phyloP scores from a whole-genome alignment of 2,113 vertebrate genomes.

The Ellobius talpinus region DNA sequence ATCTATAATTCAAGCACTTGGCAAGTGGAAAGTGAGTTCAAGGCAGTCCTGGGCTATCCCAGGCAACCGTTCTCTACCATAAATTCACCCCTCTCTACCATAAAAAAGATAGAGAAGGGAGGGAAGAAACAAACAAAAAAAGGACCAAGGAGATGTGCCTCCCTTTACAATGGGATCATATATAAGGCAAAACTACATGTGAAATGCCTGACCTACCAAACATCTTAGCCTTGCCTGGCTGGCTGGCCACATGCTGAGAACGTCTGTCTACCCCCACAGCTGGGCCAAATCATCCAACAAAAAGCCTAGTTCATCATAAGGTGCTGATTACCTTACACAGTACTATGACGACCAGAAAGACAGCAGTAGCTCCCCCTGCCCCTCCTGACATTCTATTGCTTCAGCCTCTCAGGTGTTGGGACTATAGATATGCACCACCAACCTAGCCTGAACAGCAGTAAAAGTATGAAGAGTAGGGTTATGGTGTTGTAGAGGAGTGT shows the following conservation, averaged over 20 bases:
- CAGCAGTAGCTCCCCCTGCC: not conserved
- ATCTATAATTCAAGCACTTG: not conserved
- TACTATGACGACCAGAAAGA: not conserved
- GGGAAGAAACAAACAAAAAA: not conserved
- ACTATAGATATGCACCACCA: not conserved
- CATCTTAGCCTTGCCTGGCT: not conserved
- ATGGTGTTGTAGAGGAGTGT: too few species aligned
- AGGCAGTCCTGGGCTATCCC: not conserved
- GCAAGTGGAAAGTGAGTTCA: not conserved
- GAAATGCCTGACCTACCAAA: not conserved
- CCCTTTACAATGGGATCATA: not conserved
- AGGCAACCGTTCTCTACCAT: not conserved
- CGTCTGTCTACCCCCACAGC: not conserved
- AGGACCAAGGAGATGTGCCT: too few species aligned
- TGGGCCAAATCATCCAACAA: not conserved
- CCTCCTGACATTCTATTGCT: not conserved
- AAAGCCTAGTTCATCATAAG: not conserved
- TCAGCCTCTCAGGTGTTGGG: not conserved
- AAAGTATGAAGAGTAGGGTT: not conserved
- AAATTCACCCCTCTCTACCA: not conserved
- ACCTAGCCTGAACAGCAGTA: not conserved
- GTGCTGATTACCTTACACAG: not conserved
- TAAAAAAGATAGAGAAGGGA: not conserved
- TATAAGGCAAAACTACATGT: not conserved
- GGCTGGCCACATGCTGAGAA: not conserved